Conservation (phyloP, 64 coral and sea anemone species). For the Acropora tenuis region DNA sequence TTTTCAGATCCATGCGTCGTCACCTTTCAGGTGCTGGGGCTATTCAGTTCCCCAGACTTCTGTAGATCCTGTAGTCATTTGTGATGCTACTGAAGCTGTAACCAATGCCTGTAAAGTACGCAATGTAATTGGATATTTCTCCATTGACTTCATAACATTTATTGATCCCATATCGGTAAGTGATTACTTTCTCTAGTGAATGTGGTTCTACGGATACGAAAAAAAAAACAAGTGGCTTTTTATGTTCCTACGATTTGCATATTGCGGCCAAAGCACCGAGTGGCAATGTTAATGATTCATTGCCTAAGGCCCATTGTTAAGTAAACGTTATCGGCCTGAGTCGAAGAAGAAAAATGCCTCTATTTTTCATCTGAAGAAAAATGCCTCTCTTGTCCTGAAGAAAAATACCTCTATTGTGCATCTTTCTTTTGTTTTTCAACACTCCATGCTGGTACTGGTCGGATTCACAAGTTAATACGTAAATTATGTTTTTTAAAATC, state of each 20-base stretch:
- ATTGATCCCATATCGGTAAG: conserved; percentile 94
- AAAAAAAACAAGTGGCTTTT: too few species aligned
- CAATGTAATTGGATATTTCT: conserved; percentile 89
- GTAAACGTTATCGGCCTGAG: too few species aligned
- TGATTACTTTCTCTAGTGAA: background rate
- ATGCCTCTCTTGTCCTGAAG: too few species aligned
- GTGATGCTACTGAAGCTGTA: conserved; percentile 67
- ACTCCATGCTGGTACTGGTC: too few species aligned
- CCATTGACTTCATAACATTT: conserved; percentile 96
- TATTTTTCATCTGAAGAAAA: too few species aligned
- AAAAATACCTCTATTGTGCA: too few species aligned
- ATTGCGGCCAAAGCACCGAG: background rate
- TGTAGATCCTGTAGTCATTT: conserved; percentile 69
- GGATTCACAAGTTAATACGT: too few species aligned
- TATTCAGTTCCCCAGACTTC: conserved; percentile 96
- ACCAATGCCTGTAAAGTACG: conserved; percentile 80
- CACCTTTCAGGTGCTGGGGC: conserved; percentile 93
- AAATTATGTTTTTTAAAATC: too few species aligned
- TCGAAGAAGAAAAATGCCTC: too few species aligned
- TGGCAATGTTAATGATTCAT: background rate
- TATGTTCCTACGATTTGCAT: background rate
- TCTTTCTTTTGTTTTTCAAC: too few species aligned
- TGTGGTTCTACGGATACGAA: background rate
- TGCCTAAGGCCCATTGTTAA: background rate
- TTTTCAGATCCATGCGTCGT: conserved; percentile 86